Conservation (phyloP, 1,140 invertebrate genomes). For the Ceratoteleas bidentatus region DNA sequence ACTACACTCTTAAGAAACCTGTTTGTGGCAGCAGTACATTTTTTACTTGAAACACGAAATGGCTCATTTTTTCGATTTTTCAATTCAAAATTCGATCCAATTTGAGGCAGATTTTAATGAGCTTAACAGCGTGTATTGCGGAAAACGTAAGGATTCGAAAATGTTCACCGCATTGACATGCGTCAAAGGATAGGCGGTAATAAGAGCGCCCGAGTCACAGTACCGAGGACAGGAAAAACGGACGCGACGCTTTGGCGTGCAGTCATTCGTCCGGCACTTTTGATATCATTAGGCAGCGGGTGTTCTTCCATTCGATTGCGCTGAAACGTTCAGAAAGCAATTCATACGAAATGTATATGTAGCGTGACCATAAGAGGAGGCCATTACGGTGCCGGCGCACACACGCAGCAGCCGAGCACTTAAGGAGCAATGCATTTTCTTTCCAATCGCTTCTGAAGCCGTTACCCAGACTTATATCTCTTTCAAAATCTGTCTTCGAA, state of each 20-base stretch:
- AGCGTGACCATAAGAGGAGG: slow-evolving; percentile 63
- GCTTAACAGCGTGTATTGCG: too few relatives aligned
- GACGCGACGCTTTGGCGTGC: slow-evolving; percentile 2
- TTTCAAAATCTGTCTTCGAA: slow-evolving; percentile 67
- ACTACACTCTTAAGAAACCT: too few relatives aligned
- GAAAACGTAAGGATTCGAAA: slow-evolving; percentile 3
- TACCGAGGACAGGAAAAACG: neutral
- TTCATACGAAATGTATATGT: slow-evolving; percentile 55
- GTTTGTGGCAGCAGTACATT: too few relatives aligned
- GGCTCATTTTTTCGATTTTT: too few relatives aligned
- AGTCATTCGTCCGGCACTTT: slow-evolving; percentile 43
- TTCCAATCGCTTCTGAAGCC: slow-evolving; percentile 54
- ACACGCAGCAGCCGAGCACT: slow-evolving; percentile 54
- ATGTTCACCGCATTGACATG: too few relatives aligned
- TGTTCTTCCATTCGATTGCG: slow-evolving; percentile 56
- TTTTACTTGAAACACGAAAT: too few relatives aligned
- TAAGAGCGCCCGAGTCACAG: too few relatives aligned
- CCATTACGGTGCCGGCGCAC: slow-evolving; percentile 55
- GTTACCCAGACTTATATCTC: slow-evolving; percentile 63
- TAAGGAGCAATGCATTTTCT: slow-evolving; percentile 65
- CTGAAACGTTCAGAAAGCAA: slow-evolving; percentile 53
- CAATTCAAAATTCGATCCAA: too few relatives aligned
- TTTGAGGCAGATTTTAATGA: too few relatives aligned
- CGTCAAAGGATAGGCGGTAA: slow-evolving; percentile 6
- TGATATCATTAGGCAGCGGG: slow-evolving; percentile 52